These are phyloP conservation scores for Archips crataeganus DNA, from an alignment of 2,888 invertebrate species.

Conservation along the genomic window DNA sequence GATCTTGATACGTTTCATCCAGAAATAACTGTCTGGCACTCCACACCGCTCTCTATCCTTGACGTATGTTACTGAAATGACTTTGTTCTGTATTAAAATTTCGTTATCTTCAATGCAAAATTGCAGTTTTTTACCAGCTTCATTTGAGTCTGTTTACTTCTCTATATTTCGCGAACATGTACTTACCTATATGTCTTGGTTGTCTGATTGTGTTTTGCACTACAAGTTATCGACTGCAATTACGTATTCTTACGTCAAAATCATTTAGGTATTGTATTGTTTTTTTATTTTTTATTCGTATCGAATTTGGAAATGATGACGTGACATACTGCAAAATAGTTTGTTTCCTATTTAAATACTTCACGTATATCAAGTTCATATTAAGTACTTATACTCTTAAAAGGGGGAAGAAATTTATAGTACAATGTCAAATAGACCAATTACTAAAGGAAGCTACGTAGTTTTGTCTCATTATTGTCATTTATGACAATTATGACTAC, in stretches of 20 bases:
- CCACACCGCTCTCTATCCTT: conserved; percentile 66
- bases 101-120: not conserved
- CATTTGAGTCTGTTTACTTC: not conserved
- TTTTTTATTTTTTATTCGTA: not conserved
- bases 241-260: conserved; percentile 21
- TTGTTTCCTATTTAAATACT: conserved; percentile 1
- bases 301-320: not conserved
- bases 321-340: not conserved
- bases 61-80: conserved; percentile 51
- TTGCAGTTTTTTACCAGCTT: not conserved
- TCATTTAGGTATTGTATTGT: not conserved
- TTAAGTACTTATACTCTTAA: not conserved
- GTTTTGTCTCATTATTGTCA: not conserved
- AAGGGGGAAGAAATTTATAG: not conserved
- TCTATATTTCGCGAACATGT: not conserved
- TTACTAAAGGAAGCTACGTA: not conserved
- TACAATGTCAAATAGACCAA: not conserved
- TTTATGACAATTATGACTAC: not conserved
- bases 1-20: conserved; percentile 62
- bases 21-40: conserved; percentile 80
- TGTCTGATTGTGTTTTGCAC: not conserved
- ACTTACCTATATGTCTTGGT: not conserved
- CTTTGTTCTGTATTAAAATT: conserved; percentile 15
- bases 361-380: not conserved
- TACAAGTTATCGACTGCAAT: not conserved